Evolutionary conservation across 53 echinoderm and acorn worm species (phyloP), one percentile per base, ranked within the genome.

Genomic region (Hippasteria phrygiana): DNA sequence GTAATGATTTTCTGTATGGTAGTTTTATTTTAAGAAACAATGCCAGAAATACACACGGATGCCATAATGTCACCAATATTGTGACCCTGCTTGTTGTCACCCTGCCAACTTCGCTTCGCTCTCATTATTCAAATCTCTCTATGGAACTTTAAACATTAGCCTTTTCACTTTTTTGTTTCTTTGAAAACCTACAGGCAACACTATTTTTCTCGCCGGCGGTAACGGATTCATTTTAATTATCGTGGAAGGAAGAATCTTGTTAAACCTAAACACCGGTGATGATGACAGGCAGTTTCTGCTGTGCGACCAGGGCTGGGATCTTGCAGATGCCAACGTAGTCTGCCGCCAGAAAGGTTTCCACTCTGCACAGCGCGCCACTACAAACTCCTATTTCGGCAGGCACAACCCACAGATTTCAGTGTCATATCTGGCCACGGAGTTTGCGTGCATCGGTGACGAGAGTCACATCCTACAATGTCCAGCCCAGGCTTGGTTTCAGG

Each of bases 301-400:
- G 27, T 64, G 45, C 82, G 82, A 82, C 34, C 82, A 82, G 64
- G 82, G 66, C 66, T 82, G 82, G 82, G 66, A 82, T 37, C 17
- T 82, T 5, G 65, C 82, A 9, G 82, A 82, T 29, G 82, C 82
- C 43, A 29, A 37, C 64, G 82, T 64, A 17, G 3, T 82, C 64
- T 82, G 82, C 43, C 82, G 82, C 9, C 64, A 64, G 65, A 14
- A 17, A 4, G 65, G 65, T 32, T 29, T 36, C 9, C 31, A 26
- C 1, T 82, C 82, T 4, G 82, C 66, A 1, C 43, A 12, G 11
- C 40, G 43, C 14, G 82, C 82, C 1, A 82, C 82, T 5, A 82
- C 82, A 1, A 17, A 34, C 66, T 82, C 66, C 17, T 82, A 82
- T 46, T 82, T 82, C 20, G 82, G 82, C 13, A 53, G 4, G 18